Percentiles rank a stretch among this genome's conserved stretches.
These are phyloP conservation scores for Eufriesea mexicana DNA, from an alignment of 1,140 invertebrate genomes.

Conservation along the genomic window DNA sequence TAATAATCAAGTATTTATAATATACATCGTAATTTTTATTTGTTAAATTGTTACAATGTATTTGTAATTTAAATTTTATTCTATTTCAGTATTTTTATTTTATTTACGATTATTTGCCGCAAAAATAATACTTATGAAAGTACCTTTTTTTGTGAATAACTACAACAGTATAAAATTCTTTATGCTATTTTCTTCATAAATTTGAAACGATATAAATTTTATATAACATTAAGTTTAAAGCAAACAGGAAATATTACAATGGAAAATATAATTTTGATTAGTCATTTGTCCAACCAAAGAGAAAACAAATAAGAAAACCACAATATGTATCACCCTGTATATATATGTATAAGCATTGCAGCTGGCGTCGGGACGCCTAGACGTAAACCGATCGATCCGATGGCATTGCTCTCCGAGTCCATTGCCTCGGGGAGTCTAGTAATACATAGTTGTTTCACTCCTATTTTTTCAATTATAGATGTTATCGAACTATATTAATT, in stretches of 20 bases:
- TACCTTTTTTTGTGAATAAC: too few relatives aligned
- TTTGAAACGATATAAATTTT: not conserved
- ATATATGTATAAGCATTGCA: slow-evolving; percentile 32
- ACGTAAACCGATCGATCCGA: slow-evolving; percentile 69
- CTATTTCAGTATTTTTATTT: too few relatives aligned
- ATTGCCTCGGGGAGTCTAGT: slow-evolving; percentile 40
- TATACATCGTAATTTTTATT: too few relatives aligned
- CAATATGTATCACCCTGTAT: slow-evolving; percentile 13
- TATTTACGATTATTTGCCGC: too few relatives aligned
- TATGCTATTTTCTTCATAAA: not conserved
- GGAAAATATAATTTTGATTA: not conserved
- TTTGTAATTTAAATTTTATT: too few relatives aligned
- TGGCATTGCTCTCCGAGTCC: slow-evolving; percentile 48
- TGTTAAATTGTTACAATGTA: too few relatives aligned
- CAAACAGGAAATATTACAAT: not conserved
- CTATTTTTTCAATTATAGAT: not conserved
- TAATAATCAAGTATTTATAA: too few relatives aligned
- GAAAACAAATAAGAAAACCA: not conserved
- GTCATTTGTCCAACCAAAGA: not conserved
- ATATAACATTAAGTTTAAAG: not conserved
- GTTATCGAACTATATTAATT: not conserved
- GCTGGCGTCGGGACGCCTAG: slow-evolving; percentile 64
- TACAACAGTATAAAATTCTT: not conserved
- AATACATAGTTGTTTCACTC: slow-evolving; percentile 26
- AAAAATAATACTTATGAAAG: too few relatives aligned